Conservation (phyloP, 2,113 vertebrate species). For the Channa argus region DNA sequence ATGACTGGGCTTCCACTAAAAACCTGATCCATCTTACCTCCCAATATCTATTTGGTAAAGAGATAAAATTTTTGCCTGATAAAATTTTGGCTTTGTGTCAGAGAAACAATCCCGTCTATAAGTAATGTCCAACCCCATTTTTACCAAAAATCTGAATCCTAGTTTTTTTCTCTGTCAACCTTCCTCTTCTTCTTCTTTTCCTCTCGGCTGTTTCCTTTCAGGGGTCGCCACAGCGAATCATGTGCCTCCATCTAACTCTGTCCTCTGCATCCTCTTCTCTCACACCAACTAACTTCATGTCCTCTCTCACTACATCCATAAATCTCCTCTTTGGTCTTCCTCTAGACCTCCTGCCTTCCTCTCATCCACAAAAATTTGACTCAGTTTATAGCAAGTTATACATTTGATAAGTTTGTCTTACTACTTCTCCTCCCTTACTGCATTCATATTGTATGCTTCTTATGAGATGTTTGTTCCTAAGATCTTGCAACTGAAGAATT, state of each 20-base stretch:
- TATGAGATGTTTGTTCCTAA: conserved; percentile 29
- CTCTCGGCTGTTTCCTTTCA: too few species aligned
- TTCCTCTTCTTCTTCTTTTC: too few species aligned
- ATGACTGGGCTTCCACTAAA: conserved; percentile 37
- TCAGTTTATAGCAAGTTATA: conserved; percentile 56
- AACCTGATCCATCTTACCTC: conserved; percentile 44
- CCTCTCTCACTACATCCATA: too few species aligned
- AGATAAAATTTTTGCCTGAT: conserved; percentile 45
- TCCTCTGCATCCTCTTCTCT: too few species aligned
- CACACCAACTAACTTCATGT: too few species aligned
- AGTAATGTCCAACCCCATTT: conserved; percentile 57
- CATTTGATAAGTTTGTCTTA: conserved; percentile 53
- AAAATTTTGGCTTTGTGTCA: conserved; percentile 55
- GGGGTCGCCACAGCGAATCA: too few species aligned
- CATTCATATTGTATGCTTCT: conserved; percentile 45
- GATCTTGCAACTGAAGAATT: conserved; percentile 11
- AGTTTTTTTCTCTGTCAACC: conserved; percentile 52
- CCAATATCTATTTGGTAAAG: conserved; percentile 4
- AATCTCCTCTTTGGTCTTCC: too few species aligned
- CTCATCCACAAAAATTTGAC: conserved; percentile 39
- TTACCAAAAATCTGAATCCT: conserved; percentile 53
- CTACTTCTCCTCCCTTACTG: conserved; percentile 20
- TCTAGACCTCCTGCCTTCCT: too few species aligned
- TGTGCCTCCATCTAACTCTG: too few species aligned
- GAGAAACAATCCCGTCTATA: conserved; percentile 58